Evolutionary conservation across 2,888 invertebrate species (phyloP).

Genomic region (Apotomis betuletana): DNA sequence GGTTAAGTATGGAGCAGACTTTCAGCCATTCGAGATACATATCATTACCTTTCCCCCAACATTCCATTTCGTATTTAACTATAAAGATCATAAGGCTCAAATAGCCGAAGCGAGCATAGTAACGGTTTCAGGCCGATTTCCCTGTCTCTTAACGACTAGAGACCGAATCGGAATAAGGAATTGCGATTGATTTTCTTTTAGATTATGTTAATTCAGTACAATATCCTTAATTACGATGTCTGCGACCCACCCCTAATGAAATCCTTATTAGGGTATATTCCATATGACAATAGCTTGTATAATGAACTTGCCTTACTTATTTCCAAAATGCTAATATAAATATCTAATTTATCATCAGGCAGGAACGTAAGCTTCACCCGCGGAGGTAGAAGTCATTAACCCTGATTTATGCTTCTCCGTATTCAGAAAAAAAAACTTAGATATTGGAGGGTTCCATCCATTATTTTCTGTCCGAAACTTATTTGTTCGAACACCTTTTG

Average conservation of each 20-base stretch:
- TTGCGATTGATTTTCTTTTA: constrained; percentile 28
- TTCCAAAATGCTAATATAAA: background rate
- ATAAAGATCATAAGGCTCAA: background rate
- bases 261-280: constrained; percentile 27
- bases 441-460: too few relatives aligned
- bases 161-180: constrained; percentile 30
- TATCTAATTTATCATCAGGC: background rate
- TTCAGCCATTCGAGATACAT: constrained; percentile 8
- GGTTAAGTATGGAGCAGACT: constrained; percentile 1
- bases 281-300: constrained; percentile 4
- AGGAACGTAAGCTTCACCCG: background rate
- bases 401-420: too few relatives aligned
- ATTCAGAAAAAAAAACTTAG: too few relatives aligned
- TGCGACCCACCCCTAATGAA: constrained; percentile 44
- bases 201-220: constrained; percentile 47
- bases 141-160: constrained; percentile 28
- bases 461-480: too few relatives aligned
- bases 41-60: constrained; percentile 2
- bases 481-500: too few relatives aligned
- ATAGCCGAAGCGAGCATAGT: background rate
- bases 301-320: constrained; percentile 4
- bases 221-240: constrained; percentile 52
- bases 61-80: background rate
- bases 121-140: constrained; percentile 20
- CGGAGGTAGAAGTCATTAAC: too few relatives aligned